A percentile compares a stretch with the other conserved stretches of the same genome.
Conservation (phyloP, 2,113 vertebrate species). For the Tangachromis dhanisi region DNA sequence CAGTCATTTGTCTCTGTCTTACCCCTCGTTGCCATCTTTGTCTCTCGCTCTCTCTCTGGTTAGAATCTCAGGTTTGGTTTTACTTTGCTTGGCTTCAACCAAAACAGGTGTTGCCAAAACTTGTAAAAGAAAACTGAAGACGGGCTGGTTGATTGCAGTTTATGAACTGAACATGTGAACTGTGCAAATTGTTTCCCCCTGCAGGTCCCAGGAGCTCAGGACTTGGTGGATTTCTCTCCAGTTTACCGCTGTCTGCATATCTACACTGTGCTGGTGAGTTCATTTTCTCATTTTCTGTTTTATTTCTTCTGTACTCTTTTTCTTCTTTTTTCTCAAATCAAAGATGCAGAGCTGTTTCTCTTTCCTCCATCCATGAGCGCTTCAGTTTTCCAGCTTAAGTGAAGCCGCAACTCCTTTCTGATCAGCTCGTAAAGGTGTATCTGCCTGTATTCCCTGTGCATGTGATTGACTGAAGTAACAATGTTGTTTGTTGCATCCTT, state of each 20-base stretch:
- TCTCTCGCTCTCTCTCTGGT: not conserved
- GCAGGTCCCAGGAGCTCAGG: constrained; percentile 89
- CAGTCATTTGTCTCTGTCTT: not conserved
- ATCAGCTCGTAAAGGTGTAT: not conserved
- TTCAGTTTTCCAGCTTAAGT: not conserved
- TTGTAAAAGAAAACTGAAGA: not conserved
- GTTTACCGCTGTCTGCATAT: constrained; percentile 96
- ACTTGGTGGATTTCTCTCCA: constrained; percentile 95
- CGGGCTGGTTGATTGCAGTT: not conserved
- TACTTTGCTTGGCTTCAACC: not conserved
- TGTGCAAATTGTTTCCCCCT: not conserved
- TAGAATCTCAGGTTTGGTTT: not conserved
- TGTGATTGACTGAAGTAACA: not conserved
- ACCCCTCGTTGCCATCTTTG: not conserved
- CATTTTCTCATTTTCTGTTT: not conserved
- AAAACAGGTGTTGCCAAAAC: not conserved
- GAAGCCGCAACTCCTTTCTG: not conserved
- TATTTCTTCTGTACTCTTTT: not conserved
- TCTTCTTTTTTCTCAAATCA: not conserved
- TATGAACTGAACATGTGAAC: not conserved
- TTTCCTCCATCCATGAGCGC: not conserved
- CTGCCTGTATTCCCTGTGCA: not conserved
- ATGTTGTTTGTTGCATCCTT: not conserved
- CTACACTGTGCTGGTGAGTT: constrained; percentile 77
- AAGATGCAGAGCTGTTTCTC: not conserved